Conservation (phyloP, 1,140 invertebrate species). For the Pseudobourletiella spinata region DNA sequence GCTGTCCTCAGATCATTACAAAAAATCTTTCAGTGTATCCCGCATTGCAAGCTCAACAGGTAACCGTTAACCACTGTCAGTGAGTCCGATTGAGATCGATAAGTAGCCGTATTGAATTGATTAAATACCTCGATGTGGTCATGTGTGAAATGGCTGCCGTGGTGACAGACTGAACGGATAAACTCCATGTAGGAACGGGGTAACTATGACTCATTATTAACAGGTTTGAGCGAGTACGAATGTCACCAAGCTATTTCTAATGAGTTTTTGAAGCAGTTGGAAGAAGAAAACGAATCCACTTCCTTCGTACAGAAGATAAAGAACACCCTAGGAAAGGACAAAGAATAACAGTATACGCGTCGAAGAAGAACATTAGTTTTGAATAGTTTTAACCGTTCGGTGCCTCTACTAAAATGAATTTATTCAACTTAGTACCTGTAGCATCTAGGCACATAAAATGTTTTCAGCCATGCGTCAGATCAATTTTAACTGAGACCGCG, state of each 20-base stretch:
- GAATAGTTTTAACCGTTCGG: neutral
- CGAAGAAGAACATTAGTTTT: neutral
- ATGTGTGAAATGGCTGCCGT: too few species aligned
- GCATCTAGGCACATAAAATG: neutral
- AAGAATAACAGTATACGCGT: too few species aligned
- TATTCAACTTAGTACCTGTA: neutral
- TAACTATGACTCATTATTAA: conserved; percentile 41
- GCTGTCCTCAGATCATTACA: conserved; percentile 59
- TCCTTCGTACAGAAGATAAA: too few species aligned
- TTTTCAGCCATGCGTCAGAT: too few species aligned
- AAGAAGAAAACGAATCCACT: conserved; percentile 46
- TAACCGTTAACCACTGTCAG: too few species aligned
- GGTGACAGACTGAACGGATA: too few species aligned
- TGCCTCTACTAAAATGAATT: neutral
- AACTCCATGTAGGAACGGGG: neutral
- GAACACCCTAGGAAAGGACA: too few species aligned
- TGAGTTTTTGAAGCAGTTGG: conserved; percentile 55
- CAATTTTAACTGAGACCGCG: too few species aligned
- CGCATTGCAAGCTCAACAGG: conserved; percentile 40
- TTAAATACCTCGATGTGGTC: neutral
- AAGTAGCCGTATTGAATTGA: neutral
- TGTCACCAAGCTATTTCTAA: conserved; percentile 60
- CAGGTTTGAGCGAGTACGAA: conserved; percentile 57
- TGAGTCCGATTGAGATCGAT: too few species aligned
- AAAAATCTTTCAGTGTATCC: conserved; percentile 49